Percentiles rank a stretch among this genome's conserved stretches.
These are phyloP conservation scores for Papilio demoleus DNA, from an alignment of 2,888 invertebrate species.

Conservation along the genomic window DNA sequence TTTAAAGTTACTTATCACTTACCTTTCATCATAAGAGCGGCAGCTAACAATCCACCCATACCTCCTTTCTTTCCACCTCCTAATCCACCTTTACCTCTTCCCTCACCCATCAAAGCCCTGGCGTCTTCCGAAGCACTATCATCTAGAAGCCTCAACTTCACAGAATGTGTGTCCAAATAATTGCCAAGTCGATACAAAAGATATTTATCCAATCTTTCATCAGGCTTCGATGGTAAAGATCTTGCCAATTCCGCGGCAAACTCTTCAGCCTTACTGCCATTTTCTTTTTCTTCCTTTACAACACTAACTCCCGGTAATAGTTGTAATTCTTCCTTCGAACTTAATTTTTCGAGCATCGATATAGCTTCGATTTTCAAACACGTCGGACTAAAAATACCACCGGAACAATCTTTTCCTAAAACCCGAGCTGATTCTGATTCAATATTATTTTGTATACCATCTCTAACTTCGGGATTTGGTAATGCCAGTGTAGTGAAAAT, in stretches of 20 bases:
- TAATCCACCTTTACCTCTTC: constrained; percentile 78
- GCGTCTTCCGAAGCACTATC: constrained; percentile 84
- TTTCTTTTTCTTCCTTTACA: constrained; percentile 84
- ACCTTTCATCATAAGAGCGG: constrained; percentile 86
- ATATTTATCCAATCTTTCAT: constrained; percentile 89
- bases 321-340: constrained; percentile 69
- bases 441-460: constrained; percentile 51
- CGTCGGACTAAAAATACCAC: constrained; percentile 72
- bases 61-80: constrained; percentile 79
- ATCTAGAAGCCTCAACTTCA: constrained; percentile 88
- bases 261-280: constrained; percentile 86
- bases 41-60: constrained; percentile 79
- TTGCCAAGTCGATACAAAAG: constrained; percentile 87
- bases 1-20: constrained; percentile 47
- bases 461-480: constrained; percentile 65
- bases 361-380: constrained; percentile 78
- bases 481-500: constrained; percentile 60
- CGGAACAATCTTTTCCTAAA: constrained; percentile 69
- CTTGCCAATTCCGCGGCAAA: constrained; percentile 89
- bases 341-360: constrained; percentile 70
- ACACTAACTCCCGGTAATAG: constrained; percentile 84
- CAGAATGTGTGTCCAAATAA: constrained; percentile 88
- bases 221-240: constrained; percentile 89
- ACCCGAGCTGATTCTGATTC: constrained; percentile 65
- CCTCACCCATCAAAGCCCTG: constrained; percentile 81